phyloP scores from a whole-genome alignment of 1,140 invertebrate genomes.

The Drosophila lini region DNA sequence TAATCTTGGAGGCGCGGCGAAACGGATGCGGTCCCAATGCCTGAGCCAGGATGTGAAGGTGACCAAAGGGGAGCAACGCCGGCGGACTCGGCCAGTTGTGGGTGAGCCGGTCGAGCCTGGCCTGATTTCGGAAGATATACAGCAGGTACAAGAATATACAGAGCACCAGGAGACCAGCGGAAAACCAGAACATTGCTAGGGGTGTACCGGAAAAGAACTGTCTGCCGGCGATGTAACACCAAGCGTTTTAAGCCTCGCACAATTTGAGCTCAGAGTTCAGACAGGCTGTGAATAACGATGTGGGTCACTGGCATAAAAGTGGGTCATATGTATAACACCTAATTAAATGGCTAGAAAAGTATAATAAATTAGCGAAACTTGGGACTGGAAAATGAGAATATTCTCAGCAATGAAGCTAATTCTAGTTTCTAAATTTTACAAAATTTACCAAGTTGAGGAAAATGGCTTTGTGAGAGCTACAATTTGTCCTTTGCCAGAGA shows the following conservation, averaged over 20 bases:
- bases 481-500: not conserved
- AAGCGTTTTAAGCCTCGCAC: conserved; percentile 46
- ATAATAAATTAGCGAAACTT: not conserved
- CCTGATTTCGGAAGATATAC: conserved; percentile 37
- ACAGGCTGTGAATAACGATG: conserved; percentile 1
- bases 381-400: not conserved
- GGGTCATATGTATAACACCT: conserved; percentile 1
- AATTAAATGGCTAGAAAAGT: not conserved
- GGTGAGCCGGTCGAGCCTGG: conserved; percentile 52
- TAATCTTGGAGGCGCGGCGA: conserved; percentile 24
- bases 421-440: not conserved
- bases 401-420: not conserved
- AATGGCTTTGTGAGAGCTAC: not conserved
- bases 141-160: conserved; percentile 29
- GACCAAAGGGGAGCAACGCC: conserved; percentile 50
- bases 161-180: conserved; percentile 22
- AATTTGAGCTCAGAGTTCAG: not conserved
- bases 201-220: conserved; percentile 35
- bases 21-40: conserved; percentile 47
- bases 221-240: not conserved
- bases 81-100: conserved; percentile 62
- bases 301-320: conserved; percentile 28
- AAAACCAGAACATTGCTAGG: conserved; percentile 43
- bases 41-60: conserved; percentile 55
- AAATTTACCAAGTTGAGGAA: not conserved